Evolutionary conservation across 2,797 vertebrate species (phyloP).

Genomic region (Rhynchotus rufescens): DNA sequence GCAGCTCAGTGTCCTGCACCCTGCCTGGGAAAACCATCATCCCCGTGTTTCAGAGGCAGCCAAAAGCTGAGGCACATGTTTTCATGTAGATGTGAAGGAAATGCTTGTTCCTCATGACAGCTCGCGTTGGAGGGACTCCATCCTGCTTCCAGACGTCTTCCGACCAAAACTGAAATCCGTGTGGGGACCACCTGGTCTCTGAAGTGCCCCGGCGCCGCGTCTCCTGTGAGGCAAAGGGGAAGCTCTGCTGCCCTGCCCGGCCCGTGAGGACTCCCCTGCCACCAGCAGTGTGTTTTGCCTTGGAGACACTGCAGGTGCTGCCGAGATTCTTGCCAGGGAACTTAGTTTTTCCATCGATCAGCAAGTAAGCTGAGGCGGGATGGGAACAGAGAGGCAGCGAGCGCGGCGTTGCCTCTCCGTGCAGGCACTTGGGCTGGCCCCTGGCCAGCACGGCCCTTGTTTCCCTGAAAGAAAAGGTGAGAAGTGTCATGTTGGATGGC

Average conservation of each 20-base stretch:
- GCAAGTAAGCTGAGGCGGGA: not conserved
- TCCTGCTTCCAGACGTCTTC: not conserved
- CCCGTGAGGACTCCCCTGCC: not conserved
- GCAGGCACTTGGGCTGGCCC: not conserved
- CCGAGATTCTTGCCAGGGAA: not conserved
- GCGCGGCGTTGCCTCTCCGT: not conserved
- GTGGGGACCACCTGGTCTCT: not conserved
- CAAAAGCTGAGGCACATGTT: not conserved
- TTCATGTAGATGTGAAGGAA: not conserved
- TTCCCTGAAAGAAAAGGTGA: not conserved
- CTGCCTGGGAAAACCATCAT: not conserved
- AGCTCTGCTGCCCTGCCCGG: not conserved
- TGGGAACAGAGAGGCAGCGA: not conserved
- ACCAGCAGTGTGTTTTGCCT: not conserved
- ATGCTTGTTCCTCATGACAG: not conserved
- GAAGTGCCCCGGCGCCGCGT: not conserved
- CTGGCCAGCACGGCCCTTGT: not conserved
- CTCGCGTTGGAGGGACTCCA: not conserved
- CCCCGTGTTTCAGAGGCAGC: not conserved
- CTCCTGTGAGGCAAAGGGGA: not conserved
- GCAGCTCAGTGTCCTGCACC: not conserved
- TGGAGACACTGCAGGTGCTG: not conserved
- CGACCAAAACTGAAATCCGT: not conserved
- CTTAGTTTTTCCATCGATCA: not conserved
- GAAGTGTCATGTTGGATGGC: slow-evolving; percentile 6